A percentile compares a stretch with the other conserved stretches of the same genome.
phyloP scores from a whole-genome alignment of 2,888 invertebrate species.

The Macrostomum cliftonense region DNA sequence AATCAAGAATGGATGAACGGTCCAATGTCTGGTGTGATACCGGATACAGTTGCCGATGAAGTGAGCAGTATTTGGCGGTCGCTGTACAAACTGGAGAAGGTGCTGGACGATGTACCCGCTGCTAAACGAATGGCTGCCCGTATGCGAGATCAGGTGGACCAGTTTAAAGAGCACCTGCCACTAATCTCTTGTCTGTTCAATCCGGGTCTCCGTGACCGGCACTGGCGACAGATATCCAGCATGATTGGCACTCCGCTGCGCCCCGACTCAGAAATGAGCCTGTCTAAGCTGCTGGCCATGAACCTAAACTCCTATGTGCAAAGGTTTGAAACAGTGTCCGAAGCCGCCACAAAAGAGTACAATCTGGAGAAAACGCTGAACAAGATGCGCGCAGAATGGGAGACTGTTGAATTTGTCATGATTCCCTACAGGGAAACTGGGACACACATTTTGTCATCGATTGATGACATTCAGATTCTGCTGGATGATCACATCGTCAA shows the following conservation, averaged over 20 bases:
- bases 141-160: constrained; percentile 52
- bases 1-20: constrained; percentile 65
- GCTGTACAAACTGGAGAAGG: constrained; percentile 68
- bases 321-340: constrained; percentile 73
- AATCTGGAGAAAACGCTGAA: constrained; percentile 67
- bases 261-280: constrained; percentile 54
- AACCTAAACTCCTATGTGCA: constrained; percentile 63
- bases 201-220: constrained; percentile 56
- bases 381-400: constrained; percentile 80
- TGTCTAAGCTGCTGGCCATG: constrained; percentile 67
- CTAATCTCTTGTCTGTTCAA: constrained; percentile 81
- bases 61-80: constrained; percentile 53
- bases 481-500: constrained; percentile 87
- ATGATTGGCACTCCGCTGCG: constrained; percentile 77
- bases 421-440: constrained; percentile 49
- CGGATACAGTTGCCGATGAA: constrained; percentile 67
- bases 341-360: constrained; percentile 84
- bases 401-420: constrained; percentile 33
- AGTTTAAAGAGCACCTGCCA: constrained; percentile 58
- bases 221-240: constrained; percentile 84
- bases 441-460: constrained; percentile 64
- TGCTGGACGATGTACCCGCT: constrained; percentile 56
- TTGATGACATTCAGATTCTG: constrained; percentile 77
- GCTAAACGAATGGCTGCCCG: constrained; percentile 53
- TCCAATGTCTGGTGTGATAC: constrained; percentile 62